Percentiles rank a stretch among this genome's conserved stretches.
phyloP scores from a whole-genome alignment of 2,888 invertebrate genomes.

The Parapristionchus giblindavisi region DNA sequence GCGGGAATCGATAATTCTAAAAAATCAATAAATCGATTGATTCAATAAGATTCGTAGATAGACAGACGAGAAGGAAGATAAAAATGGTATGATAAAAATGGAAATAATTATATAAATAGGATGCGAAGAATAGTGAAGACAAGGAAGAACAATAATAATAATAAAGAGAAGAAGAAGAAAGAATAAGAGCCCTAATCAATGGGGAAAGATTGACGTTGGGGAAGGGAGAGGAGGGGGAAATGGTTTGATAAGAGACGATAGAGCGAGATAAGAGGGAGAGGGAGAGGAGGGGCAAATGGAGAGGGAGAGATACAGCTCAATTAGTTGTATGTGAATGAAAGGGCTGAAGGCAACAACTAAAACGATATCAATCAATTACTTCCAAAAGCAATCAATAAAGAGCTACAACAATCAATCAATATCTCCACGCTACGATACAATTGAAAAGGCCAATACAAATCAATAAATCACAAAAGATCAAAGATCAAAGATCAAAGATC shows the following conservation, averaged over 20 bases:
- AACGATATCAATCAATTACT: slow-evolving; percentile 21
- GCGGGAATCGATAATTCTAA: background rate
- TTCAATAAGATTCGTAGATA: background rate
- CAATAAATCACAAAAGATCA: background rate
- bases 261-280: background rate
- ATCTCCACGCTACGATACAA: background rate
- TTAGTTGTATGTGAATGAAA: background rate
- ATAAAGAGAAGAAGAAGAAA: background rate
- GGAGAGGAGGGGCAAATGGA: background rate
- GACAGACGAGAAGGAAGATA: background rate
- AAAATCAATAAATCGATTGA: background rate
- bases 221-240: background rate
- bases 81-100: too few relatives aligned
- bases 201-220: too few relatives aligned
- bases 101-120: too few relatives aligned
- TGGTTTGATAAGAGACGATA: background rate
- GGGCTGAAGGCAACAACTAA: background rate
- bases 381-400: background rate
- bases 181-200: too few relatives aligned
- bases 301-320: background rate
- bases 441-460: too few relatives aligned
- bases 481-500: slow-evolving; percentile 21
- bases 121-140: background rate
- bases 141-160: background rate
- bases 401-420: background rate